phyloP scores from a whole-genome alignment of 2,797 vertebrate species.

The Scolopax bukidnonensis region DNA sequence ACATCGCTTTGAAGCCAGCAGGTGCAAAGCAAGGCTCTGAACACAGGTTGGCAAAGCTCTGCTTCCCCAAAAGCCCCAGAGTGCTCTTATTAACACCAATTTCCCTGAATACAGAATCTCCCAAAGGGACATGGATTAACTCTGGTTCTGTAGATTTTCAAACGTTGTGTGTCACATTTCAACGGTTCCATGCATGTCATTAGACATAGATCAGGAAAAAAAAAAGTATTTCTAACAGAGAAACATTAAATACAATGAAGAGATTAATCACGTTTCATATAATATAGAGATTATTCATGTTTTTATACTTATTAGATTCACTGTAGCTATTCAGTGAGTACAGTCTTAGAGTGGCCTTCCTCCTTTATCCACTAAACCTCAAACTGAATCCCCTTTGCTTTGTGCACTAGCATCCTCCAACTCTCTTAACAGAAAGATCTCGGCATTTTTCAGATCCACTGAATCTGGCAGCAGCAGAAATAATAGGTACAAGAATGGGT shows the following conservation, averaged over 20 bases:
- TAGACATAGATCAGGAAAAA: not conserved
- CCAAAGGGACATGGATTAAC: not conserved
- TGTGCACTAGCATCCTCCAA: not conserved
- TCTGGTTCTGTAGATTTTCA: not conserved
- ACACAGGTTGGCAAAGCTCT: not conserved
- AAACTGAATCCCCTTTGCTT: not conserved
- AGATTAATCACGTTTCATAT: not conserved
- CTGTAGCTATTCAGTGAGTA: not conserved
- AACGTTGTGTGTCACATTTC: not conserved
- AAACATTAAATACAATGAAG: not conserved
- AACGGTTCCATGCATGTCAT: rapidly evolving
- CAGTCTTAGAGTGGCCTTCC: not conserved
- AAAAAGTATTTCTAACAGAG: not conserved
- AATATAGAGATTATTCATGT: not conserved
- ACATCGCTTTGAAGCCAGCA: not conserved
- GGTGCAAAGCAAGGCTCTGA: not conserved
- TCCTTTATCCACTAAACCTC: not conserved
- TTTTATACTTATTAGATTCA: not conserved
- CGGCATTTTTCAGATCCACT: not conserved
- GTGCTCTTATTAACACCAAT: not conserved
- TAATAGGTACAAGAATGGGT: not conserved
- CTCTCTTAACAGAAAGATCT: not conserved
- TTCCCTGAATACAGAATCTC: not conserved
- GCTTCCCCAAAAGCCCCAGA: not conserved
- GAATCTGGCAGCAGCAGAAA: not conserved